A percentile compares a stretch with the other conserved stretches of the same genome.
phyloP scores from a whole-genome alignment of 2,113 vertebrate species.

The Lasiurus cinereus region DNA sequence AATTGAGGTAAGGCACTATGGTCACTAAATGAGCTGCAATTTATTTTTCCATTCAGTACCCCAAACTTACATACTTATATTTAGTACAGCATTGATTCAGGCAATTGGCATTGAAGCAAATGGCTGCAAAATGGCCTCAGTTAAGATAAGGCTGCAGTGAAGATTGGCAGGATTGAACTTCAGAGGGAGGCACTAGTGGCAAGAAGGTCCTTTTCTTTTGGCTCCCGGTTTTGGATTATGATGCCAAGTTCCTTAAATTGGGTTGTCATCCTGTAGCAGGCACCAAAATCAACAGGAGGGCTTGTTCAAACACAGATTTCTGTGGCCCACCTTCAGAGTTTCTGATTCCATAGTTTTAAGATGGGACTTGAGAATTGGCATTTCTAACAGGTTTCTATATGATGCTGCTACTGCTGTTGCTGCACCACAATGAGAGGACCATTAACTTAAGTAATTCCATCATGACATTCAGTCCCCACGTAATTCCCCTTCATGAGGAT shows the following conservation, averaged over 20 bases:
- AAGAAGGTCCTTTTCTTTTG: neutral
- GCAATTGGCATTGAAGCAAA: neutral
- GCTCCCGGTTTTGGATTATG: neutral
- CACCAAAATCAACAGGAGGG: neutral
- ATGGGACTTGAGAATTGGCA: neutral
- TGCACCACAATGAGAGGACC: neutral
- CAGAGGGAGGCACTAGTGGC: neutral
- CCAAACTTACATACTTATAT: neutral
- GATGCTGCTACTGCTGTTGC: neutral
- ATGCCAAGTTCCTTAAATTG: neutral
- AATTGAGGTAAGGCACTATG: neutral
- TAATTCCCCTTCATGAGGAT: neutral
- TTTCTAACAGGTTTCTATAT: slow-evolving; percentile 5
- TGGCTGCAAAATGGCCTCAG: too few species aligned
- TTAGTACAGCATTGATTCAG: neutral
- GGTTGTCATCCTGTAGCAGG: neutral
- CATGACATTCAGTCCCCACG: neutral
- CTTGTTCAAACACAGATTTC: slow-evolving; percentile 21
- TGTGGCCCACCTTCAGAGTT: neutral
- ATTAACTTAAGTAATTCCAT: neutral
- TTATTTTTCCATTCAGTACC: slow-evolving; percentile 21
- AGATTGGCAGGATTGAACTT: neutral
- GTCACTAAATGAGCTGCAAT: neutral
- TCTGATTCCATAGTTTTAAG: neutral
- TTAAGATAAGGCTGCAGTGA: neutral